A percentile compares a stretch with the other conserved stretches of the same genome.
Evolutionary conservation across 2,797 vertebrate species (phyloP).

Genomic region (Crenuchus spilurus): DNA sequence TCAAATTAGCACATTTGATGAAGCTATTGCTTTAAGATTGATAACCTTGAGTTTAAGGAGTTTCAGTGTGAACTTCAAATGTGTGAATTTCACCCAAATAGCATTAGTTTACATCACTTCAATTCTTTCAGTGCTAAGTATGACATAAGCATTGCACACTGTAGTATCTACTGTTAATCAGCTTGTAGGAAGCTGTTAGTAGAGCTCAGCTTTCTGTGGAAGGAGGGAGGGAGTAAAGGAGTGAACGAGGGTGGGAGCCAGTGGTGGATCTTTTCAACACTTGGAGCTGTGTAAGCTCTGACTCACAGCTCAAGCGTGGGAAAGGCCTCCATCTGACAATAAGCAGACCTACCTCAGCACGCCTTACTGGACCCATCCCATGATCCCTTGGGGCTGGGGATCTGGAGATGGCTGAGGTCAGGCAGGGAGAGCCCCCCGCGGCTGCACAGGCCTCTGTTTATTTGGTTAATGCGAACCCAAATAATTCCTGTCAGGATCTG

Average conservation of each 20-base stretch:
- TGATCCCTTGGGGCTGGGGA: slow-evolving; percentile 65
- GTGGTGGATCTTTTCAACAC: slow-evolving; percentile 73
- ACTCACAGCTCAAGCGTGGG: slow-evolving; percentile 75
- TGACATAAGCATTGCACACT: slow-evolving; percentile 19
- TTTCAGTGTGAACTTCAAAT: too few species aligned
- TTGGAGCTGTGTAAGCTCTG: slow-evolving; percentile 71
- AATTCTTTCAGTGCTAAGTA: background rate
- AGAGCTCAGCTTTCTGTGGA: slow-evolving; percentile 35
- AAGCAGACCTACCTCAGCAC: slow-evolving; percentile 72
- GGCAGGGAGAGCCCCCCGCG: slow-evolving; percentile 71
- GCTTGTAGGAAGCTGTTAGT: slow-evolving; percentile 12
- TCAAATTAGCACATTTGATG: too few species aligned
- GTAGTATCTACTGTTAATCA: slow-evolving; percentile 31
- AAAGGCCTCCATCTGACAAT: slow-evolving; percentile 77
- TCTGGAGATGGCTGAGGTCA: slow-evolving; percentile 66
- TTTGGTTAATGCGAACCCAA: slow-evolving; percentile 80
- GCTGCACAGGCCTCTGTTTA: slow-evolving; percentile 69
- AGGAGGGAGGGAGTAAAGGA: slow-evolving; percentile 41
- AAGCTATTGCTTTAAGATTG: too few species aligned
- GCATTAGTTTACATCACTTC: background rate
- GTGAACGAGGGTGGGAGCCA: slow-evolving; percentile 61
- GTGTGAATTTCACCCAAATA: too few species aligned
- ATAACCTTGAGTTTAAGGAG: background rate
- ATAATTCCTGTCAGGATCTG: slow-evolving; percentile 75
- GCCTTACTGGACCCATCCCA: slow-evolving; percentile 49